phyloP scores from a whole-genome alignment of 2,888 invertebrate genomes.

The Leptopilina syphax region DNA sequence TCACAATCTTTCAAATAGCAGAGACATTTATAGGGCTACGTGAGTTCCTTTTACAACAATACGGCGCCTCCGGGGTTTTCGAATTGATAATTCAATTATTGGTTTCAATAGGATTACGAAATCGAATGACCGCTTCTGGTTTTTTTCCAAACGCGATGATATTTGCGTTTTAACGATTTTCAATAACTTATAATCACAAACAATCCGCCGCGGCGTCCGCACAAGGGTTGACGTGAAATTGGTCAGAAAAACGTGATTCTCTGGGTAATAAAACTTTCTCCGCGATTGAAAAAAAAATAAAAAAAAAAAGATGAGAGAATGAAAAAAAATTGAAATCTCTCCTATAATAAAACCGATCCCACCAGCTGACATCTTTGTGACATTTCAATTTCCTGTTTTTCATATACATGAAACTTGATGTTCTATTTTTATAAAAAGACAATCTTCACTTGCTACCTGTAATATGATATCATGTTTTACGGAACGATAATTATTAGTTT shows the following conservation, averaged over 20 bases:
- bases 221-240: not conserved
- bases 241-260: constrained; percentile 14
- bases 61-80: not conserved
- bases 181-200: constrained; percentile 18
- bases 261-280: constrained; percentile 13
- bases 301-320: no score
- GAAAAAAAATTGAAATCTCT: not conserved
- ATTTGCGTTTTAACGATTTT: constrained; percentile 36
- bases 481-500: no score
- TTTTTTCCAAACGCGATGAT: not conserved
- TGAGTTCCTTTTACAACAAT: constrained; percentile 27
- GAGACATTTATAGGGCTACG: constrained; percentile 34
- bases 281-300: not conserved
- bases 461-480: no score
- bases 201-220: no score
- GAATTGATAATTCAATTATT: constrained; percentile 38
- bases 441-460: no score
- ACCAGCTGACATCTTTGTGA: not conserved
- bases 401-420: not conserved
- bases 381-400: constrained; percentile 2
- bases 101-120: constrained; percentile 36
- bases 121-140: constrained; percentile 20
- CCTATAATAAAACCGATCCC: not conserved
- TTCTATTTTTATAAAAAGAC: not conserved
- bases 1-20: constrained; percentile 18